A percentile compares a stretch with the other conserved stretches of the same genome.
Evolutionary conservation across 2,797 vertebrate genomes (phyloP).

Genomic region (Argya squamiceps): DNA sequence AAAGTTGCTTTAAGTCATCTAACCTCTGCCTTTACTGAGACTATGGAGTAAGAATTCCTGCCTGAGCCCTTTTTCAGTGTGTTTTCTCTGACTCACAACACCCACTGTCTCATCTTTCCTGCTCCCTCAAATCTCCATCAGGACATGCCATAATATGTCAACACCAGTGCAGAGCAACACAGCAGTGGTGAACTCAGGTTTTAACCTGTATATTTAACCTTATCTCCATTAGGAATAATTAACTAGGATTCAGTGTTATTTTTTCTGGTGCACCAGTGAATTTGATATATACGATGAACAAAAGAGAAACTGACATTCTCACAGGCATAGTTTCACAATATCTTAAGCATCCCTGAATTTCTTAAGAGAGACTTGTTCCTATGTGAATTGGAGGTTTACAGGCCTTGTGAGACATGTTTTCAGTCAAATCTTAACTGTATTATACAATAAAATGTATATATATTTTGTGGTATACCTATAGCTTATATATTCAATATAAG

Average conservation of each 20-base stretch:
- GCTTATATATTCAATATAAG: not conserved
- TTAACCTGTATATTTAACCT: not conserved
- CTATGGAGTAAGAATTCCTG: not conserved
- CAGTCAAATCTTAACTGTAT: not conserved
- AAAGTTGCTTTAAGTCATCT: not conserved
- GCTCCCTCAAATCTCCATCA: not conserved
- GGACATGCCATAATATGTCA: not conserved
- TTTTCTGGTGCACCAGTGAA: not conserved
- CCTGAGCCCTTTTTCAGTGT: not conserved
- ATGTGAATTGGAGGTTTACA: not conserved
- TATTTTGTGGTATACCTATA: not conserved
- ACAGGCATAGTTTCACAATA: not conserved
- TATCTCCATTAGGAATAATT: not conserved
- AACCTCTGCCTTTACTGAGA: not conserved
- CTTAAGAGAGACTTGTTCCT: not conserved
- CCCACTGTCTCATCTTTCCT: not conserved
- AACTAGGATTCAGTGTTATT: not conserved
- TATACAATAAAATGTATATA: not conserved
- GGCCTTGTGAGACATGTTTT: not conserved
- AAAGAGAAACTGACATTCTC: not conserved
- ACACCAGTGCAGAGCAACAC: not conserved
- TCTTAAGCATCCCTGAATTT: not conserved
- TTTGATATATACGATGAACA: not conserved
- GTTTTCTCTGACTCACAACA: not conserved
- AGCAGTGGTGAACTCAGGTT: not conserved